These are phyloP conservation scores for Drosophila antonietae DNA, from an alignment of 2,888 invertebrate genomes.

Conservation along the genomic window DNA sequence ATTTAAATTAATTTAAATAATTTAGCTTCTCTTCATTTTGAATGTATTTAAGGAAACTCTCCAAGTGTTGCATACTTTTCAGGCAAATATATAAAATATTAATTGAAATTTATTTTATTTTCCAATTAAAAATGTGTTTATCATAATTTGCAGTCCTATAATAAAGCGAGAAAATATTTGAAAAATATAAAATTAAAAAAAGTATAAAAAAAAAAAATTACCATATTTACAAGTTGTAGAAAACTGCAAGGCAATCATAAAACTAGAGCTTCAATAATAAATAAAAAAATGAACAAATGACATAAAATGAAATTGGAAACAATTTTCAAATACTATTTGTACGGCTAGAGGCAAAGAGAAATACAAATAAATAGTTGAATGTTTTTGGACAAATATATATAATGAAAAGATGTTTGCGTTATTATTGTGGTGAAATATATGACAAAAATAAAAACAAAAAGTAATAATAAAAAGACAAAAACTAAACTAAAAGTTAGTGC, in stretches of 20 bases:
- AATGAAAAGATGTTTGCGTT: constrained; percentile 69
- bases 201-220: constrained; percentile 10
- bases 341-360: constrained; percentile 26
- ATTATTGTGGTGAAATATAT: constrained; percentile 57
- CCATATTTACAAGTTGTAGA: constrained; percentile 80
- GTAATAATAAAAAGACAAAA: background rate
- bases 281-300: constrained; percentile 58
- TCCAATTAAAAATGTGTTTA: background rate
- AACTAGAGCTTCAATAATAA: constrained; percentile 84
- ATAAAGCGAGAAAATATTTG: constrained; percentile 48
- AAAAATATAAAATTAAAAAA: constrained; percentile 26
- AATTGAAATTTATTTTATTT: constrained; percentile 11
- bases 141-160: constrained; percentile 53
- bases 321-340: constrained; percentile 74
- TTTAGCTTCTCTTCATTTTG: background rate
- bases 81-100: constrained; percentile 19
- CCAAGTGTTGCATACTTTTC: constrained; percentile 62
- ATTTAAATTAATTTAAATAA: background rate
- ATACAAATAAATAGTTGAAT: constrained; percentile 46
- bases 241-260: constrained; percentile 85
- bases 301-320: constrained; percentile 69
- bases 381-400: constrained; percentile 79
- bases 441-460: constrained; percentile 25
- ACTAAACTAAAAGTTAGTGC: constrained; percentile 62
- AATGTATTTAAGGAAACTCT: background rate